Evolutionary conservation across 2,888 invertebrate species (phyloP).

Genomic region (Coenonympha arcania): DNA sequence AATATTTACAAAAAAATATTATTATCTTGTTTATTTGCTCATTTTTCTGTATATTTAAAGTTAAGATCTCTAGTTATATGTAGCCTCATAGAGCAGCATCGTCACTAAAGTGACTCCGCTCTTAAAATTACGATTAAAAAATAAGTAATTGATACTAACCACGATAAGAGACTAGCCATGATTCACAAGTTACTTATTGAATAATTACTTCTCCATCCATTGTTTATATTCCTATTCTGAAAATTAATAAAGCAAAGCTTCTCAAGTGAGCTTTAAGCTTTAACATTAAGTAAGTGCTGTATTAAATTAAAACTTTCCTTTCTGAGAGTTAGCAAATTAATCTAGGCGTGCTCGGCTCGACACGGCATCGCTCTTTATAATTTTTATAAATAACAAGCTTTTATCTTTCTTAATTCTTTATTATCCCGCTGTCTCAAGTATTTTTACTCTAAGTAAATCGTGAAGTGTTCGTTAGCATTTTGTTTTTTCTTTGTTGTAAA

Average conservation of each 20-base stretch:
- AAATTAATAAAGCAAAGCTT: slow-evolving; percentile 9
- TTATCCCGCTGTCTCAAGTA: background rate
- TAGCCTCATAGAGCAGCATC: no score
- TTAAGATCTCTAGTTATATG: no score
- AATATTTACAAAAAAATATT: no score
- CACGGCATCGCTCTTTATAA: slow-evolving; percentile 17
- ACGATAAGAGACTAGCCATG: no score
- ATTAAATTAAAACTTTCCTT: slow-evolving; percentile 22
- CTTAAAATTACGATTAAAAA: no score
- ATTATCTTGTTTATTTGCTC: no score
- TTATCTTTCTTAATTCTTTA: slow-evolving; percentile 8
- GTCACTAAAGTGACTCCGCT: no score
- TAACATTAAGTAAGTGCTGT: slow-evolving; percentile 16
- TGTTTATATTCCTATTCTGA: slow-evolving; percentile 1
- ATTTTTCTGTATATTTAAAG: no score
- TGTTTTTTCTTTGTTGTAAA: background rate
- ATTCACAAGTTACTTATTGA: no score
- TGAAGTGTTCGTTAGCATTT: background rate
- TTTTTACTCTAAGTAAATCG: background rate
- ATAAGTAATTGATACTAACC: no score
- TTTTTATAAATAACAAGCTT: slow-evolving; percentile 13
- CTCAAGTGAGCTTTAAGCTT: slow-evolving; percentile 6
- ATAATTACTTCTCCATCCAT: background rate
- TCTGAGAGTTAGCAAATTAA: slow-evolving; percentile 21
- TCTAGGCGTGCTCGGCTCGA: slow-evolving; percentile 14